Evolutionary conservation across 2,888 invertebrate genomes (phyloP).

Genomic region (Lottia gigantea): DNA sequence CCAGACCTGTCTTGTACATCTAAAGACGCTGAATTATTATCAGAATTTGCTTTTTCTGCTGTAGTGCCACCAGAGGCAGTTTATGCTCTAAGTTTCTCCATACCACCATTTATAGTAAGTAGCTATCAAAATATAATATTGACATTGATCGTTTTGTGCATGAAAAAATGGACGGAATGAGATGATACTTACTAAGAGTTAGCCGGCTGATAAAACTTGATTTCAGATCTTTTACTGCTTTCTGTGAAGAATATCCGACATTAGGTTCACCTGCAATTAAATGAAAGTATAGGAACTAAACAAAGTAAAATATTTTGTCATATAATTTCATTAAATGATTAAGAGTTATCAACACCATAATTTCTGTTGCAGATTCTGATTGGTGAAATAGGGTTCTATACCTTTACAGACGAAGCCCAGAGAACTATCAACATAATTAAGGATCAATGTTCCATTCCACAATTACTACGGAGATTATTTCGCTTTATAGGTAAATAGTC

Average conservation of each 20-base stretch:
- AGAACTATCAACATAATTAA: conserved; percentile 67
- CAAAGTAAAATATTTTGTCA: too few relatives aligned
- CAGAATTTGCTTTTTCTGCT: conserved; percentile 45
- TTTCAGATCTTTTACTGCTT: too few relatives aligned
- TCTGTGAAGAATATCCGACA: too few relatives aligned
- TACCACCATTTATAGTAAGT: conserved; percentile 53
- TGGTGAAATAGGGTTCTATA: conserved; percentile 69
- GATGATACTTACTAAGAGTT: too few relatives aligned
- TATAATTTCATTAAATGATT: too few relatives aligned
- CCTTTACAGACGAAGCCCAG: conserved; percentile 67
- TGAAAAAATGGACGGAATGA: too few relatives aligned
- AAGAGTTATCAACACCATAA: not conserved
- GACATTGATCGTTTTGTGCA: not conserved
- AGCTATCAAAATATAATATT: not conserved
- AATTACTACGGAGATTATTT: conserved; percentile 66
- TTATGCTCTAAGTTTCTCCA: conserved; percentile 50
- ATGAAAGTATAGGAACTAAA: too few relatives aligned
- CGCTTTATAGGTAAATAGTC: conserved; percentile 66
- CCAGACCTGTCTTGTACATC: conserved; percentile 40
- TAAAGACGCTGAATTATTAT: conserved; percentile 37
- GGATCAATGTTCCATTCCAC: conserved; percentile 64
- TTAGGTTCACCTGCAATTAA: too few relatives aligned
- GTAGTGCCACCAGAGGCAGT: conserved; percentile 44
- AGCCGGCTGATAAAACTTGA: too few relatives aligned
- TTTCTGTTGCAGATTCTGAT: conserved; percentile 64